A percentile compares a stretch with the other conserved stretches of the same genome.
phyloP scores from a whole-genome alignment of 2,113 vertebrate species.

The Nettapus auritus region DNA sequence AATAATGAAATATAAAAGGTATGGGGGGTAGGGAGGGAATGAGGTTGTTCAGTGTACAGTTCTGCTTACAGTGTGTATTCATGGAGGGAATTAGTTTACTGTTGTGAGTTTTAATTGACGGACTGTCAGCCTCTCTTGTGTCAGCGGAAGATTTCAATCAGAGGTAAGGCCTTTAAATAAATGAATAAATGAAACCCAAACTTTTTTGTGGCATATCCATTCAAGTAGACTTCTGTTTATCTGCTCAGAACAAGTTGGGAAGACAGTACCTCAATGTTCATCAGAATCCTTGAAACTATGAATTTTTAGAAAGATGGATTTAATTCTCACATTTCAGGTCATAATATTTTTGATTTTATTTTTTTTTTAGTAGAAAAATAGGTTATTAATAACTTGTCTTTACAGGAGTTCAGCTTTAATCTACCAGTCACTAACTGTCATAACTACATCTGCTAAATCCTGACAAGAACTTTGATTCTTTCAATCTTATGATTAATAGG shows the following conservation, averaged over 20 bases:
- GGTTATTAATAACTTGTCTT: not conserved
- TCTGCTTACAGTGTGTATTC: not conserved
- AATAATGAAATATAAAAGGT: slow-evolving; percentile 7
- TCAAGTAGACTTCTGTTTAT: not conserved
- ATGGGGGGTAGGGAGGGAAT: not conserved
- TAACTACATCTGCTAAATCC: not conserved
- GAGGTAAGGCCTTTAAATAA: not conserved
- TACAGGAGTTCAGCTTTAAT: slow-evolving; percentile 2
- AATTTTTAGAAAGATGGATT: not conserved
- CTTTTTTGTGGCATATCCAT: not conserved
- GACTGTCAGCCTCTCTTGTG: not conserved
- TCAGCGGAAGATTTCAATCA: not conserved
- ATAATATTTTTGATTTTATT: not conserved
- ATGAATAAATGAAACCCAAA: not conserved
- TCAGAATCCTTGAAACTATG: not conserved
- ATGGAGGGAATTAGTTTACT: not conserved
- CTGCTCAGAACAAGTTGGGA: not conserved
- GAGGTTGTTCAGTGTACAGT: not conserved
- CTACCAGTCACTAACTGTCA: not conserved
- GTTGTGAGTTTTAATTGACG: not conserved
- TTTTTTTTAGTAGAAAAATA: not conserved
- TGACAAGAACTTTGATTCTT: slow-evolving; percentile 21
- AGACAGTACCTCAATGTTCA: not conserved
- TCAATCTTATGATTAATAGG: slow-evolving; percentile 25
- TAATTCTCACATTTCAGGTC: not conserved